A percentile compares a stretch with the other conserved stretches of the same genome.
Conservation (phyloP, 2,888 invertebrate species). For the Drosophila subsilvestris region DNA sequence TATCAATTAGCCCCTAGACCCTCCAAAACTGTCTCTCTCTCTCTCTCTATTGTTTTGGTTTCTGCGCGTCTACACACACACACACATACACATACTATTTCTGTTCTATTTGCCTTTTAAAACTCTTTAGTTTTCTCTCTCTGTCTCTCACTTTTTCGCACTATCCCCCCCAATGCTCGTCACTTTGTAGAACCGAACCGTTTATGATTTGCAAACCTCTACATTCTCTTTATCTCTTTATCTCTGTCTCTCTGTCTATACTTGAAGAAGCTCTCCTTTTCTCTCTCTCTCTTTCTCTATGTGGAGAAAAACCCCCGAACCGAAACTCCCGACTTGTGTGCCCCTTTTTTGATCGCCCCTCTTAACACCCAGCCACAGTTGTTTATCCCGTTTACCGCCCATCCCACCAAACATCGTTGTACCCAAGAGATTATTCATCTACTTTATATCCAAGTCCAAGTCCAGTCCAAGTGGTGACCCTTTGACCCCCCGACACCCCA, state of each 20-base stretch:
- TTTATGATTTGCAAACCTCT: slow-evolving; percentile 59
- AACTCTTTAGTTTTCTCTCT: slow-evolving; percentile 35
- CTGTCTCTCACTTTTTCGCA: slow-evolving; percentile 36
- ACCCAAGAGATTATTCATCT: slow-evolving; percentile 39
- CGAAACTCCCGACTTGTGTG: slow-evolving; percentile 42
- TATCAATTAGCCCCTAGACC: slow-evolving; percentile 31
- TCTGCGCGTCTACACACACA: slow-evolving; percentile 32
- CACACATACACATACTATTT: slow-evolving; percentile 7
- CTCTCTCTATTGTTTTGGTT: slow-evolving; percentile 35
- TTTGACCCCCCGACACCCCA: neutral
- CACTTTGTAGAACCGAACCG: slow-evolving; percentile 38
- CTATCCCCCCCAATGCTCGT: slow-evolving; percentile 52
- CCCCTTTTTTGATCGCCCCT: slow-evolving; percentile 27
- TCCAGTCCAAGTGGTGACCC: slow-evolving; percentile 44
- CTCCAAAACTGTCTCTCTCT: slow-evolving; percentile 16
- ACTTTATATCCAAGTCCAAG: slow-evolving; percentile 11
- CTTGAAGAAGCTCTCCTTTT: slow-evolving; percentile 30
- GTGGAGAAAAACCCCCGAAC: slow-evolving; percentile 31
- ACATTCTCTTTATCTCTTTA: slow-evolving; percentile 12
- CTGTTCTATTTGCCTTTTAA: slow-evolving; percentile 35
- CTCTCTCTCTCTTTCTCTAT: slow-evolving; percentile 27
- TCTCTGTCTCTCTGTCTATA: slow-evolving; percentile 19
- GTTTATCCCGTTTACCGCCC: slow-evolving; percentile 30
- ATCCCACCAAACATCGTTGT: slow-evolving; percentile 21
- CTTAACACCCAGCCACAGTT: slow-evolving; percentile 22